phyloP scores from a whole-genome alignment of 2,888 invertebrate species.

The Desoria tigrina region DNA sequence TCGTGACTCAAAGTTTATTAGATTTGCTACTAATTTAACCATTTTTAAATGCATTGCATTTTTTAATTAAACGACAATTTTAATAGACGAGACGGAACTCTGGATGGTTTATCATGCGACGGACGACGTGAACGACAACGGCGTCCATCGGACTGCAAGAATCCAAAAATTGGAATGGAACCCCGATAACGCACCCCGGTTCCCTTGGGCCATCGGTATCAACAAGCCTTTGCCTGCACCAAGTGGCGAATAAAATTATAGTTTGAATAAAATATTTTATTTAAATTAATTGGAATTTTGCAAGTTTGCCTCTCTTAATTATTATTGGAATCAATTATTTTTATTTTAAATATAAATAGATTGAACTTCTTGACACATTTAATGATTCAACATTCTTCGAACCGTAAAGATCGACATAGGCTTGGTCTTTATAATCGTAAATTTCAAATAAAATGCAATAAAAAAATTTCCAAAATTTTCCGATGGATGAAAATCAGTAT shows the following conservation, averaged over 20 bases:
- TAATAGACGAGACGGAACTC: conserved; percentile 42
- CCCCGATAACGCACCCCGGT: conserved; percentile 41
- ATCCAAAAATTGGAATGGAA: conserved; percentile 49
- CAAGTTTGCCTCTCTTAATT: too few relatives aligned
- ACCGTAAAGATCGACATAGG: too few relatives aligned
- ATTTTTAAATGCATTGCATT: not conserved
- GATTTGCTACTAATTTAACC: not conserved
- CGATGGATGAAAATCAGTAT: too few relatives aligned
- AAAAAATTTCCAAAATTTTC: too few relatives aligned
- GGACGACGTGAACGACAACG: conserved; percentile 41
- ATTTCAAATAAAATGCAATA: too few relatives aligned
- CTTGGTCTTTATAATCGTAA: too few relatives aligned
- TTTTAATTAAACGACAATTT: not conserved
- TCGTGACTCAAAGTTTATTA: not conserved
- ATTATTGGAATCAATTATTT: too few relatives aligned
- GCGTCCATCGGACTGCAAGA: conserved; percentile 38
- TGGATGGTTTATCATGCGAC: conserved; percentile 52
- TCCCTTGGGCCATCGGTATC: conserved; percentile 40
- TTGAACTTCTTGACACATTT: too few relatives aligned
- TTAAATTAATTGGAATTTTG: too few relatives aligned
- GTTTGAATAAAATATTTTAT: too few relatives aligned
- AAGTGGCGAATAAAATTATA: conserved; percentile 36
- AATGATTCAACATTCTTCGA: too few relatives aligned
- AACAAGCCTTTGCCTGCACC: conserved; percentile 35
- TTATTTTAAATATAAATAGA: too few relatives aligned